Evolutionary conservation across 2,888 invertebrate genomes (phyloP), one percentile per base, ranked within the genome.

Genomic region (Gymnoscelis rufifasciata): DNA sequence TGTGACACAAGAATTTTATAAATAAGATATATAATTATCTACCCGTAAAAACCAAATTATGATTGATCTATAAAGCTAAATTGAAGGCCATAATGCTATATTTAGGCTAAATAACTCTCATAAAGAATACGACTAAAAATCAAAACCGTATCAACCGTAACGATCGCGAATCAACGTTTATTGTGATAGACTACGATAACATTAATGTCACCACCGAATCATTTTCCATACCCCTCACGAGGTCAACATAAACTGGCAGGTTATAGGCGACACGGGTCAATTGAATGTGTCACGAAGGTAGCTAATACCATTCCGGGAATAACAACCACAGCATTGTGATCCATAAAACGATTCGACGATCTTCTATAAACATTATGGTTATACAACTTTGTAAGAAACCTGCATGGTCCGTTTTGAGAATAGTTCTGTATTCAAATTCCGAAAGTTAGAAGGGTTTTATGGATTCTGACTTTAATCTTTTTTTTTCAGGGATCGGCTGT

Each of bases 401-500:
- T 63, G 47, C 60, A 58, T 47, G 46, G 60, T 59, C 60, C 61
- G 59, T 57, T 58, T 62, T 56, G 56, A 62, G 57, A 65, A 50
- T 64, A 68, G 62, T 69, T 71, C 64, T 57, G 54, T 54, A 67
- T 71, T 69, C 59, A 59, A 71, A 70, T 66, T 62, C 62, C 58
- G 47, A 52, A 67, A 68, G 67, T 72, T 71, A 57, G 54, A 63
- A 62, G 52, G 66, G 66, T 71, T 66, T 66, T 74, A 62, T 53
- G 51, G 57, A 59, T 64, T 68, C 64, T 68, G 64, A 63, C 64
- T 60, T 61, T 38, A 46, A 56, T 50, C 48, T 59, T 76, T 78
- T 78, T 72, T 94, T 40, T 92, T 36, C 92, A 95, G 95, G 95
- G 95, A 95, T 81, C 93, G 94, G 68, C 90, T 95, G 62, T 95